Evolutionary conservation across 1,140 invertebrate species (phyloP).

Genomic region (Drosophila melanogaster): DNA sequence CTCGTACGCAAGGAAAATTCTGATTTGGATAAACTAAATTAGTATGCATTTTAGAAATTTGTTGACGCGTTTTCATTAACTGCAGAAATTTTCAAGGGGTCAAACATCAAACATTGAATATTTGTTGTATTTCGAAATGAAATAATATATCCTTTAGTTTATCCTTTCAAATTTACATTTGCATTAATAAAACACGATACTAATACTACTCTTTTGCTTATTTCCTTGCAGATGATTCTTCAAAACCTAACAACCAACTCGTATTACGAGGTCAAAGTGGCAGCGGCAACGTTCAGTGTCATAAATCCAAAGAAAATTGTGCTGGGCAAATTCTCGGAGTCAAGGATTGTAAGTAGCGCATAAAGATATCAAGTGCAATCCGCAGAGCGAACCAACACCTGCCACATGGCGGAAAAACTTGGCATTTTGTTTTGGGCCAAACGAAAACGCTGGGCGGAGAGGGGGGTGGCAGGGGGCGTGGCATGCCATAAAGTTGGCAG

Average conservation of each 20-base stretch:
- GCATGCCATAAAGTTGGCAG: conserved; percentile 56
- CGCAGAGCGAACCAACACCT: conserved; percentile 23
- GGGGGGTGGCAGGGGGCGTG: conserved; percentile 23
- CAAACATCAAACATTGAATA: not conserved
- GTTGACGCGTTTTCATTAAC: not conserved
- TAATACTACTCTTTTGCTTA: not conserved
- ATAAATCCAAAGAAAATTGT: conserved; percentile 88
- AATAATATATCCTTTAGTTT: not conserved
- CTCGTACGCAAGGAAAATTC: not conserved
- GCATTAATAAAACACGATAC: not conserved
- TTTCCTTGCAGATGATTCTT: conserved; percentile 87
- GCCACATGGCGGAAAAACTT: conserved; percentile 46
- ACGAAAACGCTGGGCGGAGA: conserved; percentile 1
- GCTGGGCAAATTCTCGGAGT: conserved; percentile 88
- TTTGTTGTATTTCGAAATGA: not conserved
- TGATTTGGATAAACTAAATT: not conserved
- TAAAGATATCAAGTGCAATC: conserved; percentile 35
- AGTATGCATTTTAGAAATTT: not conserved
- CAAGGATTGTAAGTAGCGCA: conserved; percentile 86
- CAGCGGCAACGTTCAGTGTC: conserved; percentile 89
- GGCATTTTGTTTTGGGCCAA: conserved; percentile 40
- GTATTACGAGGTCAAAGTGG: conserved; percentile 90
- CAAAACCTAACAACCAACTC: conserved; percentile 90
- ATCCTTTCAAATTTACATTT: no score
- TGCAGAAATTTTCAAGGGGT: not conserved